Base-by-base conservation (phyloP, 2,797 vertebrate genomes). In the Schizopygopsis pylzovi region DNA sequence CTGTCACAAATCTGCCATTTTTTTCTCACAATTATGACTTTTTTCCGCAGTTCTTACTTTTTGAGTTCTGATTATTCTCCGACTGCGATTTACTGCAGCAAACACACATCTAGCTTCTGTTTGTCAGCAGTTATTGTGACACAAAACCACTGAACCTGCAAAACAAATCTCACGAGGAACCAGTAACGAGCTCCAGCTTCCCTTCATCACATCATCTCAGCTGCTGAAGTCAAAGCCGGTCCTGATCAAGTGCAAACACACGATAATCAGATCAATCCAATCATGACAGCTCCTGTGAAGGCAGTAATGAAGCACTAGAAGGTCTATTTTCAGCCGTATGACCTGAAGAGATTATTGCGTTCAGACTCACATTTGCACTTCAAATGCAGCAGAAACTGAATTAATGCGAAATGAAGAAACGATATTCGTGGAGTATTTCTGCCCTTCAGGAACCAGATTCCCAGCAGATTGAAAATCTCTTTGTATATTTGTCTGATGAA, bases 401-500 rank as follows among this genome's bases (percentile, higher is more conserved):
- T 65, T 47, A 65, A 79, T 79, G 59, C 16, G 8, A 45, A 45
- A 79, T 61, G 8, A 61, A 61, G 54, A 61, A 61, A 79, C 25
- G 2, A 61, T 18, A 79, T 67, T 79, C 77, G 79, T 80, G 10
- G 54, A 89, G 83, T 79, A 85, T 79, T 79, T 86, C 86, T 91
- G 90, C 90, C 82, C 89, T 79, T 79, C 87, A 89, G 87, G 90
- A 91, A 82, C 45, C 78, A 73, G 81, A 91, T 85, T 86, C 92
- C 91, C 88, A 81, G 70, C 89, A 90, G 92, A 16, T 39, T 16
- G 25, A 81, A 61, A 82, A 90, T 89, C 87, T 85, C 79, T 89
- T 83, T 81, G 80, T 91, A 91, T 49, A 52, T 68, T 49, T 89
- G 91, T 91, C 90, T 92, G 49, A 92, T 91, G 91, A 92, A 93